Evolutionary conservation across 2,888 invertebrate species (phyloP), one percentile per base, ranked within the genome.

Genomic region (Asteroscopus sphinx): DNA sequence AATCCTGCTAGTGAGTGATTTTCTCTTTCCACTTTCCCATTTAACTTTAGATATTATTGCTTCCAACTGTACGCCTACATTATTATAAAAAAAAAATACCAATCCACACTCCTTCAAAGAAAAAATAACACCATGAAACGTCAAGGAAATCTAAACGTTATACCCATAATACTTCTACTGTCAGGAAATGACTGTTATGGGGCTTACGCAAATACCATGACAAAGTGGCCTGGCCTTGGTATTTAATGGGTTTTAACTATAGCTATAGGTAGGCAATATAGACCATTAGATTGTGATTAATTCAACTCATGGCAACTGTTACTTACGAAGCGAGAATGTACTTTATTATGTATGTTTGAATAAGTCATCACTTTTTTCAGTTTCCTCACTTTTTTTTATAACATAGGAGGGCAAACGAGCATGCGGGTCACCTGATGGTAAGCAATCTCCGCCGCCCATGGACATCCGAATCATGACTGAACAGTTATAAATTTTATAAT

Each of bases 181-280:
- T 25, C n/a, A 39, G 70, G 61, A 57, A 57, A 54, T 46, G 15
- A 30, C 37, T 37, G 13, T 21, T 55, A 52, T 11, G 13, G 39
- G 28, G 15, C 41, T 28, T 55, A 41, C 15, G 26, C 25, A 51
- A 68, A 61, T 72, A 53, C 48, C 41, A 51, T 55, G 68, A 66
- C 42, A 52, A 41, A 59, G 25, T 71, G 46, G 41, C 25, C 0
- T 12, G 48, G 35, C 71, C 71, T 71, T 75, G 57, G 12, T 55
- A 57, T 67, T 67, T 75, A 57, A 62, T 62, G 49, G 53, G 13
- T 9, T 9, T 16, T 8, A 9, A 1, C 2, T 12, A 30, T 30
- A 30, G 16, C 28, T 37, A 13, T 16, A 26, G 3, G 5, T 21
- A 21, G 9, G 26, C 2, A 6, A 1, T 40, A 15, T 40, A 15